Evolutionary conservation across 1,140 invertebrate genomes (phyloP), one percentile per base, ranked within the genome.

Genomic region (Ostrea denselamellosa): DNA sequence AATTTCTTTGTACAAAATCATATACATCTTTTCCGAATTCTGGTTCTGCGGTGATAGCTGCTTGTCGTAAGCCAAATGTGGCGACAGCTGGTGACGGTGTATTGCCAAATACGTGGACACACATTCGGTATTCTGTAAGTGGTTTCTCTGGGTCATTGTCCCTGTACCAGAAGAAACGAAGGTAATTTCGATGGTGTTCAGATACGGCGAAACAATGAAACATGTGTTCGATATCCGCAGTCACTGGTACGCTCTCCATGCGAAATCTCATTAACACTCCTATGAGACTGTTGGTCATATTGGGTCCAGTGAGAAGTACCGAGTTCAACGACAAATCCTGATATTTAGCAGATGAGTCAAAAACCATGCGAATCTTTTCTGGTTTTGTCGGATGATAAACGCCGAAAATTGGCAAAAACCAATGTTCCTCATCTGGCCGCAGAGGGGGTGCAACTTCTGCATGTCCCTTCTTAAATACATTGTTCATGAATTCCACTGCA

Each of bases 401-500:
- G 5, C 2, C 34, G 34, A 44, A 44, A 1, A 44, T 44, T 1
- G 34, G 34, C 5, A 44, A 5, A 2, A 2, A 44, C 34, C 34
- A 44, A 2, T 5, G 34, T 44, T 44, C 34, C 17, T 56, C 54
- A 56, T 56, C 8, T 56, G 54, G 54, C 8, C 8, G 2, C 54
- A 56, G 54, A 56, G 54, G 54, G 1, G 54, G 54, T 10, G 54
- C 54, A 3, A 56, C 54, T 8, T 56, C 54, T 56, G 87, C 89
- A 71, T 86, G 56, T 34, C 28, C 86, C 0, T 8, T 56, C 2
- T 89, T 54, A 17, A 91, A 86, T 14, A 91, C 25, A 22, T 86
- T 81, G 17, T 81, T n/a, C 90, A 91, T 91, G 85, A 91, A 91
- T 14, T 34, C 25, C 56, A 19, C 14, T 3, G 85, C 85, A 84